These are phyloP conservation scores for Amyelois transitella DNA, from an alignment of 1,140 invertebrate species.

Conservation along the genomic window DNA sequence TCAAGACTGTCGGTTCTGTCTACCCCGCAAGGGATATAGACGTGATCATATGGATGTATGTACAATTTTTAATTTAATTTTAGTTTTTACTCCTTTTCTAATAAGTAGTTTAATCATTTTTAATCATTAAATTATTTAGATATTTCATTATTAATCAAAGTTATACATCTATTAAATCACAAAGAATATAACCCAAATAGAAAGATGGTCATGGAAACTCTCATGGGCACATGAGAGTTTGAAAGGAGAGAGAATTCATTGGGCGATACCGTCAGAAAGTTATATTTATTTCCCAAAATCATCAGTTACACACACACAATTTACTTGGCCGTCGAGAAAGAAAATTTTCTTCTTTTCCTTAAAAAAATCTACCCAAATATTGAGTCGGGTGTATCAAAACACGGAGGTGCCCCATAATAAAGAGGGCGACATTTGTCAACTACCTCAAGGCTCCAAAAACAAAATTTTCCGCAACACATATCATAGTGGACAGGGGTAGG, in stretches of 20 bases:
- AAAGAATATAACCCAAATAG: neutral
- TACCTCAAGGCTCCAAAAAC: conserved; percentile 56
- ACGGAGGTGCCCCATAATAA: conserved; percentile 25
- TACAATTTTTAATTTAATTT: too few species aligned
- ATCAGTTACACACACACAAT: neutral
- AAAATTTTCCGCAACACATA: conserved; percentile 72
- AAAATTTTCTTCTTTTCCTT: neutral
- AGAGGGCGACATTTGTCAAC: conserved; percentile 62
- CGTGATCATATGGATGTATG: too few species aligned
- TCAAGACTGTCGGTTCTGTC: too few species aligned
- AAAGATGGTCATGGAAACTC: neutral
- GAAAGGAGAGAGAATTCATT: neutral
- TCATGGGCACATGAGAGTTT: neutral
- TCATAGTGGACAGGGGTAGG: conserved; percentile 54
- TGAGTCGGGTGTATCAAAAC: conserved; percentile 2
- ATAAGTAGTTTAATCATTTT: too few species aligned
- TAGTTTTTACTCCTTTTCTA: too few species aligned
- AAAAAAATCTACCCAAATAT: neutral
- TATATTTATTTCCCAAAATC: too few species aligned
- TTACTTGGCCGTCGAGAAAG: neutral
- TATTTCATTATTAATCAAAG: neutral
- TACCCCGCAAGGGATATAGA: too few species aligned
- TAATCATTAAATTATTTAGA: too few species aligned
- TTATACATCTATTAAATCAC: neutral
- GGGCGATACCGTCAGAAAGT: too few species aligned